Evolutionary conservation across 2,797 vertebrate species (phyloP).

Genomic region (Danio choprae): DNA sequence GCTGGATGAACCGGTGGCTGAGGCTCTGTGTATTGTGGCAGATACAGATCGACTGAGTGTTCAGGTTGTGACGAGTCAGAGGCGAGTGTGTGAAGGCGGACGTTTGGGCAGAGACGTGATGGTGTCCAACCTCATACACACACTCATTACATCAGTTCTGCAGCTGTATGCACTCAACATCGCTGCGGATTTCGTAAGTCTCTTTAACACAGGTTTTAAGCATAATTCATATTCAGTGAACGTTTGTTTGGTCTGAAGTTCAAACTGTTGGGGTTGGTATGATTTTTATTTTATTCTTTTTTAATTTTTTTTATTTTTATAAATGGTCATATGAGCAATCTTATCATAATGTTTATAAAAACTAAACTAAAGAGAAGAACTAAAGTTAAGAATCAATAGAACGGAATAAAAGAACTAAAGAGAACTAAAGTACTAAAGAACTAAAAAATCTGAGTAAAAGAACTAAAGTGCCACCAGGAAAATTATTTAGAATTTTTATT

Average conservation of each 20-base stretch:
- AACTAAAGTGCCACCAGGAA: too few relatives aligned
- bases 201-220: background rate
- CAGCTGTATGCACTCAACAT: conserved; percentile 85
- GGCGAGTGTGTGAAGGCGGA: conserved; percentile 75
- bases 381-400: too few relatives aligned
- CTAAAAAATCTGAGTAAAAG: too few relatives aligned
- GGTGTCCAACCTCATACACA: conserved; percentile 84
- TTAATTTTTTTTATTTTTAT: too few relatives aligned
- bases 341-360: too few relatives aligned
- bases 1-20: conserved; percentile 86
- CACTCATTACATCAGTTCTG: conserved; percentile 82
- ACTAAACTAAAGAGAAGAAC: too few relatives aligned
- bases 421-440: too few relatives aligned
- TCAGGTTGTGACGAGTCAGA: conserved; percentile 87
- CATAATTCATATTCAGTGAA: background rate
- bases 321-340: too few relatives aligned
- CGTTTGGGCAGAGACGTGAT: conserved; percentile 85
- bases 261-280: background rate
- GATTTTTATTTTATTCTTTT: background rate
- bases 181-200: conserved; percentile 85
- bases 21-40: conserved; percentile 87
- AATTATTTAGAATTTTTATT: too few relatives aligned
- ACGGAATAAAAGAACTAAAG: too few relatives aligned
- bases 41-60: conserved; percentile 86
- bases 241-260: background rate